These are phyloP conservation scores for Peromyscus melanophrys DNA, from an alignment of 2,797 vertebrate genomes.

Conservation along the genomic window DNA sequence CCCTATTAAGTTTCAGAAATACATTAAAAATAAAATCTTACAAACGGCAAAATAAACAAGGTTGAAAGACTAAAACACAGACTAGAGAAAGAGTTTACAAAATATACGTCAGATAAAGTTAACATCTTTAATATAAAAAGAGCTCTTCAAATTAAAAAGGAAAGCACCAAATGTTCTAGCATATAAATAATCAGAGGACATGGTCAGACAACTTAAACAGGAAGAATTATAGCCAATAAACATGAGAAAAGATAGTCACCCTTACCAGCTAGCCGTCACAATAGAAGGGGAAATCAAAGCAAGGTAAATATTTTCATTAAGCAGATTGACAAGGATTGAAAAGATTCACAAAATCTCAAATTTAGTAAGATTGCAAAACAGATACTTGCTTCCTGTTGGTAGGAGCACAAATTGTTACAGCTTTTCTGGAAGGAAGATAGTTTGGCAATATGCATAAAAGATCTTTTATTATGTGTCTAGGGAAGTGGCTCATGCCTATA, in stretches of 20 bases:
- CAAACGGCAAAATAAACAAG: slow-evolving; percentile 13
- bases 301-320: background rate
- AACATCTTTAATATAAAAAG: slow-evolving; percentile 41
- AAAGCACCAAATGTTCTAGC: slow-evolving; percentile 33
- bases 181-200: slow-evolving; percentile 34
- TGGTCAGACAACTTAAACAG: slow-evolving; percentile 55
- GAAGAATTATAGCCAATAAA: slow-evolving; percentile 58
- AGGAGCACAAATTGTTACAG: background rate
- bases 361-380: background rate
- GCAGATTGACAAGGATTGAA: background rate
- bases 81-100: slow-evolving; percentile 41
- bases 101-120: slow-evolving; percentile 19
- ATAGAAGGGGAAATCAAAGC: slow-evolving; percentile 27
- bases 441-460: background rate
- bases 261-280: background rate
- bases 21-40: slow-evolving; percentile 54
- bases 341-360: background rate
- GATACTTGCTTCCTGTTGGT: background rate
- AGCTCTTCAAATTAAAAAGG: slow-evolving; percentile 58
- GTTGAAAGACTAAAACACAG: slow-evolving; percentile 52
- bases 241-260: slow-evolving; percentile 51
- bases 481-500: background rate
- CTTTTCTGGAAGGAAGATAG: background rate
- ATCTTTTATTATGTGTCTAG: background rate
- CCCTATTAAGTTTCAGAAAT: background rate